Conservation (phyloP, 2,797 vertebrate species). For the Hypotaenidia okinawae region DNA sequence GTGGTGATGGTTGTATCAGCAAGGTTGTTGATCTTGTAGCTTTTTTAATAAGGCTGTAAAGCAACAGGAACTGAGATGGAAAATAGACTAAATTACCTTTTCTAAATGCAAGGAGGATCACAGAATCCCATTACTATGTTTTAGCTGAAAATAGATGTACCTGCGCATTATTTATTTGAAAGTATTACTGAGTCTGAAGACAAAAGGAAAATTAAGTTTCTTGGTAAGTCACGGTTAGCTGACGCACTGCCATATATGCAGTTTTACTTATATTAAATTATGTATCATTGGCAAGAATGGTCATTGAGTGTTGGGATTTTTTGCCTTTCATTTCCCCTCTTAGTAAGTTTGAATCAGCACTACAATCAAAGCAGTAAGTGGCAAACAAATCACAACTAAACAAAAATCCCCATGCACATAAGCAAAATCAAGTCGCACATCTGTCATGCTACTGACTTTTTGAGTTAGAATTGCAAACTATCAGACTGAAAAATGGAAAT, state of each 20-base stretch:
- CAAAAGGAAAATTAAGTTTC: background rate
- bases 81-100: background rate
- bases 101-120: background rate
- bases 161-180: background rate
- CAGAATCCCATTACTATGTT: background rate
- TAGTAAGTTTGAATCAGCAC: background rate
- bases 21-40: background rate
- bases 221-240: background rate
- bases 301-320: rapidly evolving
- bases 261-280: background rate
- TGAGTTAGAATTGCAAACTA: background rate
- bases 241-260: background rate
- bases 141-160: background rate
- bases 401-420: background rate
- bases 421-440: background rate
- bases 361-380: background rate
- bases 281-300: background rate
- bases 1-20: background rate
- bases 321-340: background rate
- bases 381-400: background rate
- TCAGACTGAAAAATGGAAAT: background rate
- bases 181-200: background rate
- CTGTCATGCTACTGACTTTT: background rate
- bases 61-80: background rate
- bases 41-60: background rate